Percentiles rank a stretch among this genome's conserved stretches.
phyloP scores from a whole-genome alignment of 1,140 invertebrate genomes.

The Prorops nasuta region DNA sequence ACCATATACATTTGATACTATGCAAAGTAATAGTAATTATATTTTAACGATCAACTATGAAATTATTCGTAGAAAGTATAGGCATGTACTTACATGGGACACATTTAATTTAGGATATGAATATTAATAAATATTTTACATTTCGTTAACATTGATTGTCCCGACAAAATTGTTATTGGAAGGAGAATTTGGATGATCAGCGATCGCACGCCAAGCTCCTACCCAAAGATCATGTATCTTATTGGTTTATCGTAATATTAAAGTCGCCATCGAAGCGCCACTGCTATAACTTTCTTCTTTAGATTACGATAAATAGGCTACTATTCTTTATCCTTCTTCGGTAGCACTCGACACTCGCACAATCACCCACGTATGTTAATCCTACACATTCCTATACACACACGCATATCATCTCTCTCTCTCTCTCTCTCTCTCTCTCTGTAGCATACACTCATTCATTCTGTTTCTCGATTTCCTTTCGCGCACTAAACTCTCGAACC shows the following conservation, averaged over 20 bases:
- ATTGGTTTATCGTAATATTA: constrained; percentile 35
- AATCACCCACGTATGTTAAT: too few relatives aligned
- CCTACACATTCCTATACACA: neutral
- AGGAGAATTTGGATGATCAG: constrained; percentile 2
- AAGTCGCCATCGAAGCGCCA: constrained; percentile 27
- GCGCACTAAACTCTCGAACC: too few relatives aligned
- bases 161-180: neutral
- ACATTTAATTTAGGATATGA: too few relatives aligned
- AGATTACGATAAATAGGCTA: constrained; percentile 30
- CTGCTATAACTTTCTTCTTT: constrained; percentile 30
- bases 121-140: neutral
- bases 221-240: constrained; percentile 27
- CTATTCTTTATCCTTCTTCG: constrained; percentile 29
- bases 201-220: constrained; percentile 24
- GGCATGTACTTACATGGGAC: too few relatives aligned
- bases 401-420: neutral
- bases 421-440: constrained; percentile 6
- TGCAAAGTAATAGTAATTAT: too few relatives aligned
- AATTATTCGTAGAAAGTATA: too few relatives aligned
- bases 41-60: too few relatives aligned
- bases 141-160: neutral
- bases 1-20: too few relatives aligned
- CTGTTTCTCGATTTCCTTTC: too few relatives aligned
- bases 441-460: neutral
- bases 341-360: too few relatives aligned